Evolutionary conservation across 2,113 vertebrate genomes (phyloP), one percentile per base, ranked within the genome.

Genomic region (Zosterops pallidus): DNA sequence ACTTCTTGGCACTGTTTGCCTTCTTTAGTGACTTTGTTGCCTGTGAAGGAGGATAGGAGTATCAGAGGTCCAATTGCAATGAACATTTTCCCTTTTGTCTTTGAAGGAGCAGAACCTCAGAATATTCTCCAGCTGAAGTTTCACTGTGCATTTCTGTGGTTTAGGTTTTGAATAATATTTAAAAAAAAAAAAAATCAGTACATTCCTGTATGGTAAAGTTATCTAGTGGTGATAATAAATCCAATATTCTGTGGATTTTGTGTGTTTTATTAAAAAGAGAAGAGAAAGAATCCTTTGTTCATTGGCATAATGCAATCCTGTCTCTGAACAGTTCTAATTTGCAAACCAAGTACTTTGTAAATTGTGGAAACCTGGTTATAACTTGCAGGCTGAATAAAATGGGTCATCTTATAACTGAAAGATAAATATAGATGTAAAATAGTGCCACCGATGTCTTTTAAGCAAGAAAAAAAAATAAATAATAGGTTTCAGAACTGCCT

Each of bases 1-100:
- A 70, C 81, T 97, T 96, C 97, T 92, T 96, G 96, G 96, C 95
- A 95, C 89, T 52, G 56, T 91, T 92, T 97, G 63, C 95, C 84
- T 91, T 96, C 95, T 97, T 97, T 95, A 95, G 96, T 98, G 98
- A 97, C 97, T 98, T 97, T 78, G 96, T 95, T 89, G 96, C 92
- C 93, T 82, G 79, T 31, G 5, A 86, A 96, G 85, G 81, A 92
- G 94, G 95, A 93, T 69, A 56, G 90, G 55, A 83, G 33, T 53
- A 60, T 86, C 87, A 75, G 29, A 83, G 90, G 84, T 78, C 86
- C 86, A 56, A 56, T 15, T 84, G 76, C 74, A 53, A n/a, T 37
- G 65, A 86, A 28, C 46, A 10, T 82, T 92, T 83, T 65, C 78
- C 37, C 82, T 95, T 97, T 96, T 88, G 46, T 92, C 82, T 95